Base-by-base conservation (phyloP, 2,797 vertebrate genomes). In the Trichosurus vulpecula region DNA sequence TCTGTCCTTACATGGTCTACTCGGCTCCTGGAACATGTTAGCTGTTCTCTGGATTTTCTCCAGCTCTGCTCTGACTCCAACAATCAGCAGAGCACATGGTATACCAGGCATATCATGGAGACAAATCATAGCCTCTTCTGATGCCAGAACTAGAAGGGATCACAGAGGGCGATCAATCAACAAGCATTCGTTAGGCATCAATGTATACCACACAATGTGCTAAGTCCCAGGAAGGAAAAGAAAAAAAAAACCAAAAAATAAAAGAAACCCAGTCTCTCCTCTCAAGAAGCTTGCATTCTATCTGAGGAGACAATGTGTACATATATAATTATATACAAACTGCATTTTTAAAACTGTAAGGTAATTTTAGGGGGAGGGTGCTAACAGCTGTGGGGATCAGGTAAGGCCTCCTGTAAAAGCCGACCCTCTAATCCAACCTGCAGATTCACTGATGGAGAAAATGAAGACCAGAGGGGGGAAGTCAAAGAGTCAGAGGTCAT, bases 71-170 rank as follows among this genome's bases (percentile, higher is more conserved):
- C 92, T 52, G 61, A 91, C 93, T 66, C 0, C 1, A 3, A 93
- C 94, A 94, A 74, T 96, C 66, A 93, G 9, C 19, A 93, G 6
- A 54, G 93, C 14, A 91, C 91, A 97, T 95, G 94, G 97, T 31
- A 58, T 91, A n/a, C 30, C 93, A 1, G 0, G 0, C 94, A 96
- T 94, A 95, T 91, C 91, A 95, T 35, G 91, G 52, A 92, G 91
- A 87, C 66, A 91, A 94, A 95, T 74, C 91, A 91, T 96, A 96
- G 92, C 92, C 96, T 1, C 0, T 74, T 95, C 92, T 0, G 6
- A 41, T 91, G 95, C 94, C 96, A 96, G 91, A 35, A 41, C 16
- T n/a, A 16, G 16, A 74, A 16, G 8, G 74, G 41, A 47, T 47
- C 74, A 47, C 6, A 47, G 41, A 81, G 74, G 22, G 8, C 74